These are phyloP conservation scores for Stenchaetothrips biformis DNA, from an alignment of 2,888 invertebrate species.

Conservation along the genomic window DNA sequence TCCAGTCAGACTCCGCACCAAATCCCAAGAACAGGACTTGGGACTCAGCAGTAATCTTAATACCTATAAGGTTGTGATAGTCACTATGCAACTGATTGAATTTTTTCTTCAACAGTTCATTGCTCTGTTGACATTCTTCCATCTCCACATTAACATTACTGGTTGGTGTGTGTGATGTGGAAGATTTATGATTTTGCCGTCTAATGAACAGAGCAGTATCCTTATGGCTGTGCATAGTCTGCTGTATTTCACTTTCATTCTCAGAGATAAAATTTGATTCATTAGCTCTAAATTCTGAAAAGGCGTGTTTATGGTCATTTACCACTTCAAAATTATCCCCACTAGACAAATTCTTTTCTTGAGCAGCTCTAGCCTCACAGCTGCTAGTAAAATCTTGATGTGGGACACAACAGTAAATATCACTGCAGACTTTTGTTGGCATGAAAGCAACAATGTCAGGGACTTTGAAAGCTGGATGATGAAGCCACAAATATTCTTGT, in stretches of 20 bases:
- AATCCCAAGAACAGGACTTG: conserved; percentile 12
- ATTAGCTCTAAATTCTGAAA: neutral
- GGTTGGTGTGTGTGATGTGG: neutral
- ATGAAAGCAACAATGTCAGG: neutral
- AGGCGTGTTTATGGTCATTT: neutral
- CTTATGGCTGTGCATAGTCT: neutral
- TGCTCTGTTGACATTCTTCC: conserved; percentile 41
- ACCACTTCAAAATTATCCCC: neutral
- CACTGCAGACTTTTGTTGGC: neutral
- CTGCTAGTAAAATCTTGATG: neutral
- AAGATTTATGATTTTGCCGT: neutral
- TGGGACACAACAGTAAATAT: neutral
- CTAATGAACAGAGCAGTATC: neutral
- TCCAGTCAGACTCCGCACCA: neutral
- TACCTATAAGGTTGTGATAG: conserved; percentile 47
- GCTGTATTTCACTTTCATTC: neutral
- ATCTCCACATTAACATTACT: conserved; percentile 39
- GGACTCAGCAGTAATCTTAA: neutral
- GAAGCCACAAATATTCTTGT: neutral
- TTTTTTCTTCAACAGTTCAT: conserved; percentile 44
- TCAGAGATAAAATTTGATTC: neutral
- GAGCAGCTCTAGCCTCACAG: neutral
- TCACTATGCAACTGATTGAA: conserved; percentile 47
- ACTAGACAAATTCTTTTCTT: neutral
- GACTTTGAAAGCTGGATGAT: neutral